phyloP scores from a whole-genome alignment of 2,113 vertebrate species.

The Empidonax traillii region DNA sequence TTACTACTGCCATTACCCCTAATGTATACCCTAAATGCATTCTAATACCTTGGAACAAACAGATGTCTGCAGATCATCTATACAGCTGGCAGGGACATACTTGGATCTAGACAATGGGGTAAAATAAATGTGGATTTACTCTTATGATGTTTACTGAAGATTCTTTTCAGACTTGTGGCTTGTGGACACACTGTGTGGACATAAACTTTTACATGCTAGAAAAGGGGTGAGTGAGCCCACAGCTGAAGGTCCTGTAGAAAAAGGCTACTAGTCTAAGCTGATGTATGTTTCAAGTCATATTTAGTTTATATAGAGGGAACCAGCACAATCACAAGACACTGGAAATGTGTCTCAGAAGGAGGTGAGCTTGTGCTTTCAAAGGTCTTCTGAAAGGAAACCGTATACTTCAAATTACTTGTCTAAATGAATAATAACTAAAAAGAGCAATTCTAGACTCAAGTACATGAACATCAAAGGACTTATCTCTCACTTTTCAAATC shows the following conservation, averaged over 20 bases:
- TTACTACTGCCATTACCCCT: background rate
- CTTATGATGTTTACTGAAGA: background rate
- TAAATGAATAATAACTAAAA: background rate
- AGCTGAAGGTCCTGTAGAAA: background rate
- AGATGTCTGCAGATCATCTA: background rate
- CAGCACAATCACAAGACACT: background rate
- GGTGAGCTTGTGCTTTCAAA: background rate
- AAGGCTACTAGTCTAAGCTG: background rate
- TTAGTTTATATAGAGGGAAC: background rate
- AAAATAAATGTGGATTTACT: background rate
- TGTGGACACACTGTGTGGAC: too few species aligned
- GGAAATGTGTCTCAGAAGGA: background rate
- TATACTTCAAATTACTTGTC: background rate
- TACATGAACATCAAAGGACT: background rate
- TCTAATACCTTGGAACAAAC: background rate
- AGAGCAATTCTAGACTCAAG: background rate
- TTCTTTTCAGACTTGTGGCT: background rate
- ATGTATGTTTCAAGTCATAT: background rate
- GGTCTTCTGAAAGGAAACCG: background rate
- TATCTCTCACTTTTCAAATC: background rate
- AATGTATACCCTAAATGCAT: background rate
- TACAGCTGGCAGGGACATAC: background rate
- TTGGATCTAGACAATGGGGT: background rate
- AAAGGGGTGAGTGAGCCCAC: background rate
- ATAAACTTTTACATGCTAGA: background rate